Base-by-base conservation (phyloP, 2,888 invertebrate genomes). In the Drosophila austrosaltans region DNA sequence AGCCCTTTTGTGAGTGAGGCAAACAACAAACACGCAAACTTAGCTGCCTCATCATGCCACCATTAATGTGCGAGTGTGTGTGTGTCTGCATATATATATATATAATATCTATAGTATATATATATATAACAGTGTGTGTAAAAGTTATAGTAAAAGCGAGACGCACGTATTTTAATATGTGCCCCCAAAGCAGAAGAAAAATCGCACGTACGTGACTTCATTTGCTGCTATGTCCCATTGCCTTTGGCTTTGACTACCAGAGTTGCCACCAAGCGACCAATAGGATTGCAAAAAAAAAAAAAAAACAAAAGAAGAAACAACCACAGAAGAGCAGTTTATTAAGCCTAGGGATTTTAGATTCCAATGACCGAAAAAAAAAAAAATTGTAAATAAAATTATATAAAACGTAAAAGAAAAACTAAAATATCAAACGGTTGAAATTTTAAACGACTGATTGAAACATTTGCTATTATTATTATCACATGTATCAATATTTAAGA, bases 131-230 rank as follows among this genome's bases (percentile, higher is more conserved):
- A 69, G 67, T 69, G 53, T 75, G 69, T 77, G 69, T 77, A 58
- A 82, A 88, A 84, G 86, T 89, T 84, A 88, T 84, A 89, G 90
- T 89, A 83, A 89, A 85, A 74, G 89, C 73, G 76, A 89, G 85
- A 89, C 86, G 90, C 86, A 89, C 90, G 90, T 91, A 87, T 90
- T 86, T 91, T 91, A 91, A 91, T 91, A 91, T 91, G 90, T 88
- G 84, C 87, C 83, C 75, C 82, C 88, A 81, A 89, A 87, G 87
- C 87, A 84, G 75, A 91, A 90, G 91, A 90, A 90, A 91, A 91
- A 91, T 91, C 89, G 82, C 82, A 86, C 78, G 86, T 81, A 91
- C 91, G 91, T 91, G 91, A 91, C 91, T 91, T 91, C 90, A 90
- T 91, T 91, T 91, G 78, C 78, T 76, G 87, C 84, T 75, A 69